Evolutionary conservation across 2,888 invertebrate genomes (phyloP).

Genomic region (Meliscaeva auricollis): DNA sequence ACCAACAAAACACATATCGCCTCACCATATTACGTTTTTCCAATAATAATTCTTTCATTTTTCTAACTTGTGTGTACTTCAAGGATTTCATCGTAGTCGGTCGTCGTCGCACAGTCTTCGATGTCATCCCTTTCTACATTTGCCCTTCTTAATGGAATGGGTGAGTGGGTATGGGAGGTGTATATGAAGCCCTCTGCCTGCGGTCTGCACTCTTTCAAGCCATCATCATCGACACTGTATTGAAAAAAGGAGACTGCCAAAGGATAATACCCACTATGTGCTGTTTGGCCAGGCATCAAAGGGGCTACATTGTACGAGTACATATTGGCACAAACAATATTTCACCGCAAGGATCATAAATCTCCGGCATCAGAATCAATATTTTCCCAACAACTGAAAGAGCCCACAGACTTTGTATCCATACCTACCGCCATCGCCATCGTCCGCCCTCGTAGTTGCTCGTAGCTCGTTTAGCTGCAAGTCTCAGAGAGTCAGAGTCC

Average conservation of each 20-base stretch:
- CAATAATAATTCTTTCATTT: slow-evolving; percentile 75
- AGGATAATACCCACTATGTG: slow-evolving; percentile 25
- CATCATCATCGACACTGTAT: slow-evolving; percentile 27
- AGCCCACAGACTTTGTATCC: slow-evolving; percentile 44
- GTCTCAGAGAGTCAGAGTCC: not conserved
- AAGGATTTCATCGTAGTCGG: slow-evolving; percentile 52
- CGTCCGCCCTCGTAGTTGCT: no score
- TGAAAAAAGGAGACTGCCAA: not conserved
- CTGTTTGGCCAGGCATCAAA: slow-evolving; percentile 51
- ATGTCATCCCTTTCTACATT: not conserved
- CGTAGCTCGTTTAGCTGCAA: not conserved
- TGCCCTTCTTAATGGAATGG: no score
- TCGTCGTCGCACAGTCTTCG: not conserved
- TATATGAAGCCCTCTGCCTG: no score
- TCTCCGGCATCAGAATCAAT: slow-evolving; percentile 69
- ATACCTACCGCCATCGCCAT: not conserved
- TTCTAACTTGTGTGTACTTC: slow-evolving; percentile 72
- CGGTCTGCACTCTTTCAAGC: slow-evolving; percentile 43
- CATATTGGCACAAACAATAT: slow-evolving; percentile 68
- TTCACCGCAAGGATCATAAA: slow-evolving; percentile 75
- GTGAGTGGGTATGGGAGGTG: no score
- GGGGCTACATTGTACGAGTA: slow-evolving; percentile 28
- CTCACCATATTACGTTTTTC: slow-evolving; percentile 69
- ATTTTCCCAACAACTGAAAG: slow-evolving; percentile 67
- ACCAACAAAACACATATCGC: slow-evolving; percentile 35